Conservation (phyloP, 2,113 vertebrate species). For the Eubucco bourcierii region DNA sequence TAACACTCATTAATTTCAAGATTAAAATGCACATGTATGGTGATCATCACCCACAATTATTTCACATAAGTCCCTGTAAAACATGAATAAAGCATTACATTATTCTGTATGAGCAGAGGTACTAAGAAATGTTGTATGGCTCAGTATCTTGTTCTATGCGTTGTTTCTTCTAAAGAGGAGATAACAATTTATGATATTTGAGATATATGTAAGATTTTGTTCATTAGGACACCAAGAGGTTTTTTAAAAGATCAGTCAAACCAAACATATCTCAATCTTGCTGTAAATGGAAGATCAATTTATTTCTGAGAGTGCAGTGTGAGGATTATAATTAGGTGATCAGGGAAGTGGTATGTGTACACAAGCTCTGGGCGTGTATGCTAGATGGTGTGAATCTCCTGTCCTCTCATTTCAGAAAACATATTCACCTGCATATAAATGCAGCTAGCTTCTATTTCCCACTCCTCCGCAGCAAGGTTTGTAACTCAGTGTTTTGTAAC, state of each 20-base stretch:
- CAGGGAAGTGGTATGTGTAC: background rate
- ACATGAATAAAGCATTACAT: background rate
- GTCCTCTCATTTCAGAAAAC: constrained; percentile 3
- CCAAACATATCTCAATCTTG: background rate
- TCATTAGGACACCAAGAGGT: background rate
- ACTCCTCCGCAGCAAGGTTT: background rate
- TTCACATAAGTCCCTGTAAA: background rate
- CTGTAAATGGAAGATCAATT: background rate
- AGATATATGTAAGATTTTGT: background rate
- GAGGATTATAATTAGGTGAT: constrained; percentile 10
- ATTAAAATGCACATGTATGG: background rate
- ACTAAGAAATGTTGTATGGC: background rate
- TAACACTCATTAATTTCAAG: background rate
- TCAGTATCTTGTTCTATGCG: background rate
- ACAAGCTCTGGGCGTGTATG: constrained; percentile 20
- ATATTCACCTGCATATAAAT: constrained; percentile 27
- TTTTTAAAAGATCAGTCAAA: background rate
- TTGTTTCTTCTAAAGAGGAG: background rate
- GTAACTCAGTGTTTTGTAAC: background rate
- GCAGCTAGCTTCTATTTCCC: background rate
- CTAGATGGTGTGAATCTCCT: constrained; percentile 18
- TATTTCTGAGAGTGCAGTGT: background rate
- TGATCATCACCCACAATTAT: background rate
- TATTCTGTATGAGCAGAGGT: background rate
- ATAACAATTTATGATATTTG: background rate